Percentiles rank a stretch among this genome's conserved stretches.
phyloP scores from a whole-genome alignment of 2,888 invertebrate genomes.

The Tenthredo distinguenda region DNA sequence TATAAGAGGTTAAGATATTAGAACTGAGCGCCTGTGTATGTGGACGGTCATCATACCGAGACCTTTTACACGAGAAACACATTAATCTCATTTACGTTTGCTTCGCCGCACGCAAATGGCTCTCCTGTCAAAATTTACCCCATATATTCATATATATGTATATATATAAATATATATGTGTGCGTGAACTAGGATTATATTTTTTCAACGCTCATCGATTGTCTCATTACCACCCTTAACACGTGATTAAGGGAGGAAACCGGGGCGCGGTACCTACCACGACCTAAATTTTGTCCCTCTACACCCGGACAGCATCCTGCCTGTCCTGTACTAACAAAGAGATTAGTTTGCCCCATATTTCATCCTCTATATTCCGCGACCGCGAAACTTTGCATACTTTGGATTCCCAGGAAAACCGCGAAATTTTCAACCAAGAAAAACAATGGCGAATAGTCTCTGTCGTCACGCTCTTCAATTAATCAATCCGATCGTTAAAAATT shows the following conservation, averaged over 20 bases:
- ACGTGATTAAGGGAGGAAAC: slow-evolving; percentile 1
- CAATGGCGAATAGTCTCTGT: neutral
- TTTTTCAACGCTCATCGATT: slow-evolving; percentile 3
- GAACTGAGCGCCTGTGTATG: neutral
- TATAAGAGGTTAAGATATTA: neutral
- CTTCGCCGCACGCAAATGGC: neutral
- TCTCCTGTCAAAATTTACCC: neutral
- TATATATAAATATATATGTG: neutral
- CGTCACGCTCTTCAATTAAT: neutral
- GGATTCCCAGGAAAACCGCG: neutral
- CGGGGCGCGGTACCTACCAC: neutral
- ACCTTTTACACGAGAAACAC: neutral
- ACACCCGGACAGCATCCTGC: neutral
- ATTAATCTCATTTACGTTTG: neutral
- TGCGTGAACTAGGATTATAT: neutral
- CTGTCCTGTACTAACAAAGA: slow-evolving; percentile 29
- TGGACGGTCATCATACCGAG: neutral
- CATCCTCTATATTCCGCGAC: slow-evolving; percentile 9
- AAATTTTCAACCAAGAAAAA: slow-evolving; percentile 27
- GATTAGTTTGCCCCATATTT: slow-evolving; percentile 40
- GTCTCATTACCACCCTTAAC: slow-evolving; percentile 9
- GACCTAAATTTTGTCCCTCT: slow-evolving; percentile 28
- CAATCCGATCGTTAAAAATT: neutral
- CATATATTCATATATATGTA: too few relatives aligned
- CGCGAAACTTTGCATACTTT: slow-evolving; percentile 8